These are phyloP conservation scores for Bujurquina vittata DNA, from an alignment of 2,113 vertebrate genomes.

Conservation along the genomic window DNA sequence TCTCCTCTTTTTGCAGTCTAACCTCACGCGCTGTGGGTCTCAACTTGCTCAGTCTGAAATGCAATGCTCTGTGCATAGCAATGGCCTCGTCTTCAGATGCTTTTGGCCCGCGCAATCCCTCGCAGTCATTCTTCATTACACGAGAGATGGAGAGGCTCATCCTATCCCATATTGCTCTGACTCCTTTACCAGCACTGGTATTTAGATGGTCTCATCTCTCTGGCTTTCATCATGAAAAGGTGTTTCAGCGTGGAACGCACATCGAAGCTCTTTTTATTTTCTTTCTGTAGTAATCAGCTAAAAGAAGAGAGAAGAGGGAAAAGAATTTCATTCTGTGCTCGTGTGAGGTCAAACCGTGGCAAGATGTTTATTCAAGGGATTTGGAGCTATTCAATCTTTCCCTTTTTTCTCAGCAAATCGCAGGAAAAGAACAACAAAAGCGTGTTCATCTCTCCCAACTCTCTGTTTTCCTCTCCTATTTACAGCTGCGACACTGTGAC, in stretches of 20 bases:
- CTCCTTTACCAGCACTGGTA: constrained; percentile 49
- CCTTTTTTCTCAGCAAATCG: neutral
- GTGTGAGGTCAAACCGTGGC: neutral
- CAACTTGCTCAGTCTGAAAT: constrained; percentile 72
- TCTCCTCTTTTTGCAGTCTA: constrained; percentile 72
- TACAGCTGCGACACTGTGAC: neutral
- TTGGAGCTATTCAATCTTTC: neutral
- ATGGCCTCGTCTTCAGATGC: constrained; percentile 69
- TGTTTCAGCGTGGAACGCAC: constrained; percentile 24
- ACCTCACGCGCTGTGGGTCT: constrained; percentile 71
- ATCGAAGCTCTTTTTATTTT: constrained; percentile 25
- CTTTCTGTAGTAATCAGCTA: constrained; percentile 22
- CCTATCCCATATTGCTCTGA: constrained; percentile 61
- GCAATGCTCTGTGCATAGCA: constrained; percentile 74
- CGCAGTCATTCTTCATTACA: constrained; percentile 80
- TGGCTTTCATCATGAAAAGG: constrained; percentile 50
- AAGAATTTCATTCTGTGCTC: neutral
- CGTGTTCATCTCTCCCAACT: neutral
- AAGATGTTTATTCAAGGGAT: constrained; percentile 14
- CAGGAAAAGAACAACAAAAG: neutral
- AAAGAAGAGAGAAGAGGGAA: neutral
- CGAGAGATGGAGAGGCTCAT: constrained; percentile 75
- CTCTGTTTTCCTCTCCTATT: neutral
- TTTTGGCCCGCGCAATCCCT: constrained; percentile 74
- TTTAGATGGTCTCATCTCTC: constrained; percentile 58